phyloP scores from a whole-genome alignment of 2,113 vertebrate species.

The Cyanocitta stelleri region DNA sequence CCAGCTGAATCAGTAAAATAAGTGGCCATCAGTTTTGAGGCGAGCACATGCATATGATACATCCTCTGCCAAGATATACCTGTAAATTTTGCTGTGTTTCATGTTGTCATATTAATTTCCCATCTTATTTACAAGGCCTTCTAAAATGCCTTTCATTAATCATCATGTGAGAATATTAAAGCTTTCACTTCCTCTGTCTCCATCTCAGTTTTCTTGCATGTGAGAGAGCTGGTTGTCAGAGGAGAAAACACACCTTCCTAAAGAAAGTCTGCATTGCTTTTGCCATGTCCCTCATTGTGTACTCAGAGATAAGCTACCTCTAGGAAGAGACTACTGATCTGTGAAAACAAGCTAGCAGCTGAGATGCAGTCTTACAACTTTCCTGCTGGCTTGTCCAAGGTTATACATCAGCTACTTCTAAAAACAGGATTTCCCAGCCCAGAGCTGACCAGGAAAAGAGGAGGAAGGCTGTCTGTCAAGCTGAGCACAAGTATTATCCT shows the following conservation, averaged over 20 bases:
- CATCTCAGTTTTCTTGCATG: neutral
- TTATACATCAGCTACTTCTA: neutral
- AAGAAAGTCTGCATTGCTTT: neutral
- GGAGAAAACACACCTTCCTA: neutral
- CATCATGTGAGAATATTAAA: neutral
- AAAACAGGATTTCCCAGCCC: neutral
- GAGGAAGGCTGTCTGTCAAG: neutral
- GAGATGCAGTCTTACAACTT: neutral
- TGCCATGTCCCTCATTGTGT: neutral
- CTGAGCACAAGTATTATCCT: neutral
- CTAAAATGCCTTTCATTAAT: neutral
- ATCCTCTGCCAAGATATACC: neutral
- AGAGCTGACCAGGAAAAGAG: neutral
- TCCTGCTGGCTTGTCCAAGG: neutral
- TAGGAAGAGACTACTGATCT: neutral
- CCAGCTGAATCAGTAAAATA: neutral
- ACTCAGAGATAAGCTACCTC: neutral
- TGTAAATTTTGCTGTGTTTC: neutral
- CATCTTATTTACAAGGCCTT: neutral
- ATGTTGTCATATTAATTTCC: neutral
- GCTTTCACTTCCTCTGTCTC: neutral
- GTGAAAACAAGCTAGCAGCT: neutral
- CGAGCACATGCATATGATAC: rapidly evolving
- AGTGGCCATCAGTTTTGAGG: neutral
- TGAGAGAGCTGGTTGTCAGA: neutral